Conservation (phyloP, 2,113 vertebrate genomes). For the Phylloscopus trochiloides region DNA sequence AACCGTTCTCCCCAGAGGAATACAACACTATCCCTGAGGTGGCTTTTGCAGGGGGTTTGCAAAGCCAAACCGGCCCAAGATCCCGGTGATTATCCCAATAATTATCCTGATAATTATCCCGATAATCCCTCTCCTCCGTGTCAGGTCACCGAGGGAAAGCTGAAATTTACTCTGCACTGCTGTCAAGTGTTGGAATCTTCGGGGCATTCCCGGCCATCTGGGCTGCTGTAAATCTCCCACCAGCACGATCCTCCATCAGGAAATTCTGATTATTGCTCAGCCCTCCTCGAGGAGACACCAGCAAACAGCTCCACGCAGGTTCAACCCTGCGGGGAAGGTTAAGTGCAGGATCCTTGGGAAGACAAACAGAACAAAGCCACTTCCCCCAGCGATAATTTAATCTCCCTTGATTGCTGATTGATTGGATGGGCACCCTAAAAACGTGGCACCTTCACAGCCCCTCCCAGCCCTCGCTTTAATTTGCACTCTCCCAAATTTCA, state of each 20-base stretch:
- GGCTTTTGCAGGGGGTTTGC: background rate
- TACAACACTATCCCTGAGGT: background rate
- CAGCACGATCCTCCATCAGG: background rate
- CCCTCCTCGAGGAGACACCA: background rate
- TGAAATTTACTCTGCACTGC: background rate
- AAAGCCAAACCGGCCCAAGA: background rate
- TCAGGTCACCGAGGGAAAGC: constrained; percentile 29
- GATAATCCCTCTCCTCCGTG: background rate
- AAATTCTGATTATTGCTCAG: constrained; percentile 34
- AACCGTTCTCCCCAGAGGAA: no score
- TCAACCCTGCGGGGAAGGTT: background rate
- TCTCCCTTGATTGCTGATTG: background rate
- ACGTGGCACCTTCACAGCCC: background rate
- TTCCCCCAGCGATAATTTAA: background rate
- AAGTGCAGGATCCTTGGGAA: background rate
- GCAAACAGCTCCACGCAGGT: constrained; percentile 9
- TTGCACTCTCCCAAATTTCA: background rate
- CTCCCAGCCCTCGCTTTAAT: constrained; percentile 23
- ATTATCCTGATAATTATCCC: constrained; percentile 5
- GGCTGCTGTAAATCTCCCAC: constrained; percentile 11
- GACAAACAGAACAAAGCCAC: background rate
- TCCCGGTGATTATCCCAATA: background rate
- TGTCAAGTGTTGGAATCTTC: background rate
- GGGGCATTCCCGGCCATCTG: constrained; percentile 26
- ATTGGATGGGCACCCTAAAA: background rate